These are phyloP conservation scores for Aquila chrysaetos DNA, from an alignment of 2,797 vertebrate genomes.

Conservation along the genomic window DNA sequence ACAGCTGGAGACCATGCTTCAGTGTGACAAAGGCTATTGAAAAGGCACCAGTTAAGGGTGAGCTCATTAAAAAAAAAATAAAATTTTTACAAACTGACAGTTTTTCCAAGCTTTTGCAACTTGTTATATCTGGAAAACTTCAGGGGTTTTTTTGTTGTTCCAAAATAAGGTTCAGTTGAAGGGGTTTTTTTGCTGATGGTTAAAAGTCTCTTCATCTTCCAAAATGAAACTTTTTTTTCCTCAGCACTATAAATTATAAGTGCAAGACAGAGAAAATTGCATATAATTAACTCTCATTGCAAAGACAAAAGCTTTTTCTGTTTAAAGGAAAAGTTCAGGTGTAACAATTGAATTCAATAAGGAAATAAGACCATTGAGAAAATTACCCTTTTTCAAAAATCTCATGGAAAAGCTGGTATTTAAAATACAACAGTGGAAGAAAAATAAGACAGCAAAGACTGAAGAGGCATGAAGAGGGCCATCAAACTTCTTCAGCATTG, in stretches of 20 bases:
- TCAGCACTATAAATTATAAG: neutral
- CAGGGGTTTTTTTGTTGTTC: fast-evolving
- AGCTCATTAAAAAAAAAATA: neutral
- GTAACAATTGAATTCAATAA: neutral
- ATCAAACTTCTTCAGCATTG: neutral
- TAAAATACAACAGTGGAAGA: neutral
- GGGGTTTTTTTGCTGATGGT: neutral
- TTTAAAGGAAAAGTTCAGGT: neutral
- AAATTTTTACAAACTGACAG: fast-evolving
- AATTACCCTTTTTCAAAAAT: neutral
- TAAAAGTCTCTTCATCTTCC: neutral
- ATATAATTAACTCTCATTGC: neutral
- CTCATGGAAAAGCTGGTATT: neutral
- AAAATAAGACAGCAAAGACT: neutral
- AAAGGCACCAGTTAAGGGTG: neutral
- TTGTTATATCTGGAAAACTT: neutral
- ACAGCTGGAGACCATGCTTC: neutral
- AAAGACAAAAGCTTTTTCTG: neutral
- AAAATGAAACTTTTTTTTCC: neutral
- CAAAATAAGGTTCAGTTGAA: neutral
- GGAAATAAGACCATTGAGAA: neutral
- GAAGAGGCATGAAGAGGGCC: neutral
- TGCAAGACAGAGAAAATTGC: neutral
- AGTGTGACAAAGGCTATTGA: neutral
- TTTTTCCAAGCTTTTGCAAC: neutral